These are phyloP conservation scores for Pipistrellus pygmaeus DNA, from an alignment of 2,797 vertebrate species.

Conservation along the genomic window DNA sequence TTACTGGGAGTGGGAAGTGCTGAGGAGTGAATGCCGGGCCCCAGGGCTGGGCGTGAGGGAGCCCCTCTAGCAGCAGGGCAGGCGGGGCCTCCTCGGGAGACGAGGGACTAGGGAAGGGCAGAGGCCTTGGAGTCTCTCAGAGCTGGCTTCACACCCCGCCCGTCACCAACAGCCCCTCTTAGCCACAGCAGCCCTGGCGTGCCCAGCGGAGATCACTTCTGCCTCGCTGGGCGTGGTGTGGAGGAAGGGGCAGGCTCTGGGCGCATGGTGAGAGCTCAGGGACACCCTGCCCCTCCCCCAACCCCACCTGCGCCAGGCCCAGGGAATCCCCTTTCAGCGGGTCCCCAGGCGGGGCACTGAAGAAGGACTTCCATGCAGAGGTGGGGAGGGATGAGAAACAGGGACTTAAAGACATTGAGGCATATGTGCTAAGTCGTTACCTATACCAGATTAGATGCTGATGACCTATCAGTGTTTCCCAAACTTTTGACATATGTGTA, in stretches of 20 bases:
- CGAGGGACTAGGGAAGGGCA: neutral
- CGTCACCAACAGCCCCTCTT: neutral
- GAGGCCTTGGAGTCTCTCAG: neutral
- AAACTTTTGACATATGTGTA: no score
- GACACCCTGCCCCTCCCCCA: neutral
- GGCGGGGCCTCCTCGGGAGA: neutral
- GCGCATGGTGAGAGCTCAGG: neutral
- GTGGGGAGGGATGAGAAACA: neutral
- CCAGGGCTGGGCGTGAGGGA: neutral
- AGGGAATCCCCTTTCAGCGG: neutral
- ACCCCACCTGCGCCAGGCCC: neutral
- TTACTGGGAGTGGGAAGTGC: neutral
- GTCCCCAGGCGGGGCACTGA: neutral
- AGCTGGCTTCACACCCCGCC: neutral
- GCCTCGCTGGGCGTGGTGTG: neutral
- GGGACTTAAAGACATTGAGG: neutral
- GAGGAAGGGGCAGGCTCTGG: neutral
- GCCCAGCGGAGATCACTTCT: neutral
- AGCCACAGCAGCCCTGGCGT: neutral
- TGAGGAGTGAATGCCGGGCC: neutral
- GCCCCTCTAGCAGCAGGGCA: neutral
- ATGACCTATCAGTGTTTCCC: neutral
- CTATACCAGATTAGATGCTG: neutral
- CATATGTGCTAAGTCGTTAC: neutral
- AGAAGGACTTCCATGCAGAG: neutral